A percentile compares a stretch with the other conserved stretches of the same genome.
These are phyloP conservation scores for Polylopha cassiicola DNA, from an alignment of 2,888 invertebrate genomes.

Conservation along the genomic window DNA sequence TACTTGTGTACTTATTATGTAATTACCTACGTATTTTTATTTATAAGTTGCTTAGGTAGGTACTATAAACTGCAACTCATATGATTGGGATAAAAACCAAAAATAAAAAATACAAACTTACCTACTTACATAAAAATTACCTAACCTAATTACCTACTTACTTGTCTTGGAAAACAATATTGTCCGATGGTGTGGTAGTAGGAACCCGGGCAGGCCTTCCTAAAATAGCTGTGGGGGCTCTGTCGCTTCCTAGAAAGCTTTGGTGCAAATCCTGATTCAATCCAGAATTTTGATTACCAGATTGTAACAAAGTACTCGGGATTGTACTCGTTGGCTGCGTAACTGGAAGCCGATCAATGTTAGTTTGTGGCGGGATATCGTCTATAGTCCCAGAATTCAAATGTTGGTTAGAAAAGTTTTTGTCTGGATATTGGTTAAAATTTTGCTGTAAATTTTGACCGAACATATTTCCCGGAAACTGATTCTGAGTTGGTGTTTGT, in stretches of 20 bases:
- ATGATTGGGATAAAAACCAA: too few relatives aligned
- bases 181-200: slow-evolving; percentile 23
- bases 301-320: background rate
- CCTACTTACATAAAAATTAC: too few relatives aligned
- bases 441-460: slow-evolving; percentile 15
- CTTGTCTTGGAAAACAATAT: slow-evolving; percentile 31
- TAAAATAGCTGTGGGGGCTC: slow-evolving; percentile 27
- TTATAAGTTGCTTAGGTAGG: too few relatives aligned
- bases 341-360: slow-evolving; percentile 1
- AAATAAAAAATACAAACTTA: too few relatives aligned
- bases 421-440: slow-evolving; percentile 11
- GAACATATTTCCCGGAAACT: slow-evolving; percentile 18
- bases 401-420: slow-evolving; percentile 14
- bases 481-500: slow-evolving; percentile 13
- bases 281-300: slow-evolving; percentile 3
- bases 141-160: slow-evolving; percentile 25
- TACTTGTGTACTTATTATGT: too few relatives aligned
- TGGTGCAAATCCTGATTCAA: slow-evolving; percentile 17
- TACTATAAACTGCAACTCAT: too few relatives aligned
- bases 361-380: slow-evolving; percentile 18
- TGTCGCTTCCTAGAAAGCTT: slow-evolving; percentile 11
- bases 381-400: slow-evolving; percentile 26
- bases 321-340: background rate
- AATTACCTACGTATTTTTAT: too few relatives aligned
- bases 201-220: slow-evolving; percentile 34